These are phyloP conservation scores for Tyto alba DNA, from an alignment of 2,113 vertebrate genomes.

Conservation along the genomic window DNA sequence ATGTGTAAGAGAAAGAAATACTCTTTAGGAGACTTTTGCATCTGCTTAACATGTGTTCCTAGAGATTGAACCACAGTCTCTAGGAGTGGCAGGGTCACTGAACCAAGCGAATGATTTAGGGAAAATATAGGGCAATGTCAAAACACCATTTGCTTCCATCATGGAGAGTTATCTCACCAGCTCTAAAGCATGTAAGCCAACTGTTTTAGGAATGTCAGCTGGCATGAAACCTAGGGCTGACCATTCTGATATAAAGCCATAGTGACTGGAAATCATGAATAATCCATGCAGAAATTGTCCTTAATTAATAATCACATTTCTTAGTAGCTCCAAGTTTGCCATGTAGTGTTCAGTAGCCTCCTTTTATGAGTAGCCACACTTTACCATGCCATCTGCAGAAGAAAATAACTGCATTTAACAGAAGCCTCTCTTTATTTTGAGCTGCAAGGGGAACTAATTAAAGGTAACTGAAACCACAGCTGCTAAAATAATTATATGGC, in stretches of 20 bases:
- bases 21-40: not conserved
- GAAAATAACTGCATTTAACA: constrained; percentile 29
- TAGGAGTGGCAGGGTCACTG: not conserved
- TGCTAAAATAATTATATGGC: constrained; percentile 39
- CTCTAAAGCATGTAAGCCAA: not conserved
- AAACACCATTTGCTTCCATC: not conserved
- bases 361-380: not conserved
- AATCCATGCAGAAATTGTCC: not conserved
- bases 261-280: not conserved
- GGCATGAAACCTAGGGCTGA: not conserved
- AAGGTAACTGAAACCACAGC: constrained; percentile 51
- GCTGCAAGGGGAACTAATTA: constrained; percentile 48
- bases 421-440: constrained; percentile 27
- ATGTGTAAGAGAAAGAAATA: not conserved
- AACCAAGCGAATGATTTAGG: not conserved
- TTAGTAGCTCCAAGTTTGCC: not conserved
- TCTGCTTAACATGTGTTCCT: not conserved
- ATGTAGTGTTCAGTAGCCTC: not conserved
- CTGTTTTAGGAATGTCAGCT: not conserved
- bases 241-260: not conserved
- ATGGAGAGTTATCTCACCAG: not conserved
- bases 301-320: not conserved
- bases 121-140: not conserved
- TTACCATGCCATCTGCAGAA: constrained; percentile 16
- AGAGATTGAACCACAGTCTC: not conserved